Base-by-base conservation (phyloP, 2,888 invertebrate genomes). In the Oscheius onirici region DNA sequence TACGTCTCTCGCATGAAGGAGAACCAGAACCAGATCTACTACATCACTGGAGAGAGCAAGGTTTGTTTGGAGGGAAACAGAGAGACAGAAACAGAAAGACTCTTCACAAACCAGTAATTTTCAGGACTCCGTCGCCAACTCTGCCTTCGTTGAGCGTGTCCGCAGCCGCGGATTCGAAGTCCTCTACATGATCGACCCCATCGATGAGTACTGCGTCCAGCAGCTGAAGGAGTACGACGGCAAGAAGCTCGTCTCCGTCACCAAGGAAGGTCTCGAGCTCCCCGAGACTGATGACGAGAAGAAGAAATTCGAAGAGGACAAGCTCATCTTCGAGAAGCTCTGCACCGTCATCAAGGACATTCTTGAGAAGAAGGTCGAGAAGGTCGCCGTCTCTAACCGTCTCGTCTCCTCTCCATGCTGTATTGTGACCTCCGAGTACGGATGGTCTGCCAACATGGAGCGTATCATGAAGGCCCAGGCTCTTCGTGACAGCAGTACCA, bases 381-480 rank as follows among this genome's bases (percentile, higher is more conserved):
- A 99, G 90, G 90, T 90, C 3, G 93, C 94, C 0, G 95, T 99
- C 0, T 95, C 95, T 0, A 97, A 97, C 91, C 92, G 97, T 87
- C 90, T 99, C 79, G 97, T 97, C 0, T 93, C 95, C 84, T 97
- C 97, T 0, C 97, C 99, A 0, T 99, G 97, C 91, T 99, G 97
- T 89, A 97, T 99, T 86, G 99, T 99, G 65, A 99, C 97, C 44
- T 76, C 77, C 15, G 97, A 97, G 89, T 99, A 95, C 87, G 99
- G 97, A 61, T 99, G 97, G 99, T 95, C 97, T 0, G 97, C 97
- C 0, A 99, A 99, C 90, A 99, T 99, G 97, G 99, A 99, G 89
- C 92, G 99, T 74, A 99, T 99, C 90, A 99, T 99, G 97, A 99
- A 99, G 90, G 97, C 97, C 0, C 97, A 99, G 89, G 97, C 97